Base-by-base conservation (phyloP, 2,797 vertebrate genomes). In the Fistularia commersonii region DNA sequence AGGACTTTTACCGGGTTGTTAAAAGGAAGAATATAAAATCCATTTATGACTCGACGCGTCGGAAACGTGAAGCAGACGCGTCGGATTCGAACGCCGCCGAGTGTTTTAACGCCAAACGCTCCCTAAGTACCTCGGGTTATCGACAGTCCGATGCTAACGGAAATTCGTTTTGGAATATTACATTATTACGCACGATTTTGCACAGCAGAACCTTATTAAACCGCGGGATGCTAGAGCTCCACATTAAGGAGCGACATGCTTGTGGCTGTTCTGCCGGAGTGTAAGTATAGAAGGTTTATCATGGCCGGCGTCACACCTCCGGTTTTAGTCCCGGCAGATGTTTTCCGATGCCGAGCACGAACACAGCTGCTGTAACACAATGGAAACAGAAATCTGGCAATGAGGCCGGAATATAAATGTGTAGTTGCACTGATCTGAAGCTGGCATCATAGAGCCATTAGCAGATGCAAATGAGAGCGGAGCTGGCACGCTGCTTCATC, bases 371-470 rank as follows among this genome's bases (percentile, higher is more conserved):
- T 48, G 23, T 23, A 23, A 52, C 49, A 46, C 41, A 40, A 55
- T 57, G 54, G 57, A 70, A 51, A 33, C 51, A 56, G 56, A 61
- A 48, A 54, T 69, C 69, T 76, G 78, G 75, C 69, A 63, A 11
- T 4, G 32, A 44, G 50, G 51, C 61, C 36, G 52, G 62, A 54
- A 57, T 76, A 66, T 62, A 76, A 76, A 80, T 71, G 69, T 69
- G 77, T 45, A 56, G 59, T 58, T 69, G 72, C 57, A 54, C 53
- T 66, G 61, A 75, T 77, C 76, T 75, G 66, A 71, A 75, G 56
- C 66, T 77, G 64, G 74, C 76, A 75, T 75, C 76, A 65, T 64
- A 45, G 59, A 76, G 74, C 46, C 72, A 79, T 82, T 82, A 79
- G 62, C 54, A 48, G 60, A 77, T 79, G 79, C 67, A 79, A 82